Percentiles rank a stretch among this genome's conserved stretches.
Conservation (phyloP, 1,140 invertebrate species). For the Campoletis sonorensis region DNA sequence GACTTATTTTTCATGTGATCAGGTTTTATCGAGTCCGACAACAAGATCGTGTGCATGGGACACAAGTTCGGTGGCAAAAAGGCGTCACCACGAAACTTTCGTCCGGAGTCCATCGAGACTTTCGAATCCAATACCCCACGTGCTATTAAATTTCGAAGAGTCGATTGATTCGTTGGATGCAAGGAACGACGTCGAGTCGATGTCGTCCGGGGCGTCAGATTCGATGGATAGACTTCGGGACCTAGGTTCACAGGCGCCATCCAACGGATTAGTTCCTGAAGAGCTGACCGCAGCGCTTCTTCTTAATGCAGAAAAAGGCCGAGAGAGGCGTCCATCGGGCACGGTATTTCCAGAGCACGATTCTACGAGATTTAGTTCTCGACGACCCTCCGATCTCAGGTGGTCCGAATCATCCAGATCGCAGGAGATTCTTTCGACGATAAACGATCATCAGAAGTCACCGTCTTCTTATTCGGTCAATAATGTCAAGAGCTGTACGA, state of each 20-base stretch:
- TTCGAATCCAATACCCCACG: slow-evolving; percentile 69
- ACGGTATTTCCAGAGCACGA: slow-evolving; percentile 68
- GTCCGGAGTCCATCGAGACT: slow-evolving; percentile 58
- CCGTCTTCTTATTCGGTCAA: slow-evolving; percentile 72
- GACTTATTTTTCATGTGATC: not conserved
- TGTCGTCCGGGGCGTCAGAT: not conserved
- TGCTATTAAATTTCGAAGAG: slow-evolving; percentile 68
- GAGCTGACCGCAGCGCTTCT: slow-evolving; percentile 58
- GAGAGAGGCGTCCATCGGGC: slow-evolving; percentile 52
- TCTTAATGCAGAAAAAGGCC: slow-evolving; percentile 8
- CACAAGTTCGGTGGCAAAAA: slow-evolving; percentile 44
- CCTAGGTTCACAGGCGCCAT: slow-evolving; percentile 39
- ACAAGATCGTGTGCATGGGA: not conserved
- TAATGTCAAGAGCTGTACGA: slow-evolving; percentile 68
- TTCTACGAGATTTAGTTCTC: slow-evolving; percentile 69
- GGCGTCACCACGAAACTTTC: not conserved
- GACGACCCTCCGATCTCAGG: slow-evolving; percentile 69
- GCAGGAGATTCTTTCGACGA: slow-evolving; percentile 68
- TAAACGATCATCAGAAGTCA: slow-evolving; percentile 57
- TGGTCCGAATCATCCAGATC: slow-evolving; percentile 73
- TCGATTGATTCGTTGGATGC: slow-evolving; percentile 48
- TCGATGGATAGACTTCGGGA: slow-evolving; percentile 34
- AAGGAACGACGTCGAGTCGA: not conserved
- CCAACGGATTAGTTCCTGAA: slow-evolving; percentile 46
- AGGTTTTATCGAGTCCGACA: slow-evolving; percentile 20